phyloP scores from a whole-genome alignment of 1,140 invertebrate genomes.

The Cydia amplana region DNA sequence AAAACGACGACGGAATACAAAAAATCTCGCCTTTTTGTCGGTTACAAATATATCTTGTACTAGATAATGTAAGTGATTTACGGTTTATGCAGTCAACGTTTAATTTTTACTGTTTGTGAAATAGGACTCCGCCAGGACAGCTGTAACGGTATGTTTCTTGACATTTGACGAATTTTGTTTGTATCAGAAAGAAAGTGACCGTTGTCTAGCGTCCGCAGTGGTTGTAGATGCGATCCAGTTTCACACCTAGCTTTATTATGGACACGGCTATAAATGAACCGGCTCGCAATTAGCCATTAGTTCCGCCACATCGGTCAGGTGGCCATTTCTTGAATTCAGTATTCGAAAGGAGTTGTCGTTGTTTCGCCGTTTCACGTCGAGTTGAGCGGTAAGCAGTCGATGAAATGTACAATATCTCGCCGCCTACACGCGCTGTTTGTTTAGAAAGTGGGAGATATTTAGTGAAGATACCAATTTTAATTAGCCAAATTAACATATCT shows the following conservation, averaged over 20 bases:
- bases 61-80: constrained; percentile 62
- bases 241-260: constrained; percentile 60
- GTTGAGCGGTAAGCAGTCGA: constrained; percentile 1
- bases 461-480: not conserved
- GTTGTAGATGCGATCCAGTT: constrained; percentile 65
- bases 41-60: constrained; percentile 57
- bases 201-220: constrained; percentile 59
- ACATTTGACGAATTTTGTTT: constrained; percentile 70
- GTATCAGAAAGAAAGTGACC: constrained; percentile 68
- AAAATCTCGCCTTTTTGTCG: constrained; percentile 60
- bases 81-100: constrained; percentile 49
- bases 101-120: constrained; percentile 49
- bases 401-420: constrained; percentile 21
- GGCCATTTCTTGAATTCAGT: constrained; percentile 43
- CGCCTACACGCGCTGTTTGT: constrained; percentile 29
- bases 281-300: constrained; percentile 56
- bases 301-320: constrained; percentile 51
- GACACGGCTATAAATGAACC: constrained; percentile 63
- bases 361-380: constrained; percentile 52
- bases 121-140: constrained; percentile 34
- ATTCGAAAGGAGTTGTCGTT: constrained; percentile 49
- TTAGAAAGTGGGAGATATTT: constrained; percentile 16
- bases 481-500: constrained; percentile 11
- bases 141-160: constrained; percentile 65
- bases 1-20: constrained; percentile 73